Base-by-base conservation (phyloP, 2,797 vertebrate genomes). In the Triplophysa yarkandensis region DNA sequence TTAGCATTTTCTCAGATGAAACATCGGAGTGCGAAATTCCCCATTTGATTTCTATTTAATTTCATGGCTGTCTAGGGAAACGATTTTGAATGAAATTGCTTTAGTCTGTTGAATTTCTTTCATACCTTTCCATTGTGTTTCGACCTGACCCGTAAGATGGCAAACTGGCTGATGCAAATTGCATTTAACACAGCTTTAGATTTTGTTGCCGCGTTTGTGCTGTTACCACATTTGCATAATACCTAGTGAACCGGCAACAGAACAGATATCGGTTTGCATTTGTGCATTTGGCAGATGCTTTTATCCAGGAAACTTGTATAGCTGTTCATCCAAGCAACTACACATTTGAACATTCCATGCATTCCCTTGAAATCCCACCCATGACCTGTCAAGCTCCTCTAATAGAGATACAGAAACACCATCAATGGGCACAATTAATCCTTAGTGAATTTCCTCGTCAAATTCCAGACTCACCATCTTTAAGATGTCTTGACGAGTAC, bases 401-500 rank as follows among this genome's bases (percentile, higher is more conserved):
- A 19, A 6, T 46, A 19, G 4, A 46, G 44, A 17, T n/a, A 46
- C 44, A 46, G 3, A n/a, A 54, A 52, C 9, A 54, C 2, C 16
- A 27, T 54, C 11, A 23, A 14, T 54, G 13, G 19, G 4, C 11
- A 4, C 50, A 25, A 25, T 54, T 27, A 4, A 16, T 54, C 25
- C 4, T 13, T 52, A 13, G 50, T 2, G 10, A 14, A 14, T 52
- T 27, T 14, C 13, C 50, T 13, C 21, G 1, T n/a, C n/a, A 30
- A 79, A 63, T 68, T 55, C 50, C 69, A 74, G 43, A 39, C 19
- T 64, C 54, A 34, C 23, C 27, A 58, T 19, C 39, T 74, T 6
- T 23, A 32, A 44, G 36, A 54, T 27, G 21, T 34, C 16, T 17
- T 27, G 11, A 70, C 7, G 63, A 61, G 68, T 23, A 74, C 6